Evolutionary conservation across 2,113 vertebrate species (phyloP).

Genomic region (Todiramphus chloris): DNA sequence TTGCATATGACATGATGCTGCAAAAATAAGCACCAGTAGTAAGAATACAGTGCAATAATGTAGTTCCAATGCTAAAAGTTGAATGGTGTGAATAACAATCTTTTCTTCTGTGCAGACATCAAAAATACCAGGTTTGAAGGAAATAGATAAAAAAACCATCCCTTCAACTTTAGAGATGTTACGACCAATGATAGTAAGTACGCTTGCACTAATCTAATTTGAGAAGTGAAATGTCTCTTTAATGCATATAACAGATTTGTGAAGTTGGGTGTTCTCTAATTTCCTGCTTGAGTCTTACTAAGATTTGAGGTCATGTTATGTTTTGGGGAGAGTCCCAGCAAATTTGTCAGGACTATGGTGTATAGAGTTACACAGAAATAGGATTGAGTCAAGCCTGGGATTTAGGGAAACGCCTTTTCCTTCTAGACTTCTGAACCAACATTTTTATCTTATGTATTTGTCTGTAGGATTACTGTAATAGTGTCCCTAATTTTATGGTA

Average conservation of each 20-base stretch:
- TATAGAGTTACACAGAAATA: background rate
- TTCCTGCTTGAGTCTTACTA: background rate
- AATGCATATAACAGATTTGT: background rate
- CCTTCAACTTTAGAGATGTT: background rate
- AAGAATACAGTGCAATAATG: background rate
- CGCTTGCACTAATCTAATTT: background rate
- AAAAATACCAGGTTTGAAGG: background rate
- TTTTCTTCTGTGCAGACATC: background rate
- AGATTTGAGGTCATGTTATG: background rate
- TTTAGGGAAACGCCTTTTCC: background rate
- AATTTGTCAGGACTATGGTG: background rate
- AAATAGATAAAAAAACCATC: conserved; percentile 31
- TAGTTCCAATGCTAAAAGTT: background rate
- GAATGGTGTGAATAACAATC: background rate
- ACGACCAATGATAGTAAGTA: conserved; percentile 24
- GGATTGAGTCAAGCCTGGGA: background rate
- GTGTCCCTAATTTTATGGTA: background rate
- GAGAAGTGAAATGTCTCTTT: background rate
- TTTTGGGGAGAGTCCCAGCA: background rate
- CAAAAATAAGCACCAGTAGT: background rate
- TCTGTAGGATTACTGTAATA: background rate
- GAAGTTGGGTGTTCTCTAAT: background rate
- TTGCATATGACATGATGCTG: background rate
- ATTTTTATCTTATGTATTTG: background rate
- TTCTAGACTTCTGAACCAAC: background rate